Base-by-base conservation (phyloP, 1,140 invertebrate genomes). In the Drosophila hydei region DNA sequence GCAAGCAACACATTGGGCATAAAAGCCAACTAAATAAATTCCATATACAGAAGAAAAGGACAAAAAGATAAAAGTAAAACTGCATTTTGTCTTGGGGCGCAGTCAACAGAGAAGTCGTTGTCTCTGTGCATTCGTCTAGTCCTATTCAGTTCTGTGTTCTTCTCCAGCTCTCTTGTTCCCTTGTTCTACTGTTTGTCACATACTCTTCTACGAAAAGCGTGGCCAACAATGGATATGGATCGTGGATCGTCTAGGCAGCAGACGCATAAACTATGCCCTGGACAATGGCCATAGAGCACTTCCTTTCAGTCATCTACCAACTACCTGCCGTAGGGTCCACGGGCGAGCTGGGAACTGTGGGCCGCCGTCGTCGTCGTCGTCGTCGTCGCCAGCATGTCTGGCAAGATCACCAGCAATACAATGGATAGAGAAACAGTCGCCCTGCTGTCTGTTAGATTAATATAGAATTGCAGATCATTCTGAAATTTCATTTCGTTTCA, bases 391-490 rank as follows among this genome's bases (percentile, higher is more conserved):
- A 87, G 81, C 71, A 81, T 88, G 81, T 87, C 81, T 87, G 78
- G 70, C 75, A 70, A 78, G 81, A 87, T 87, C 81, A 81, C 75
- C 47, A 61, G 59, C 16, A 50, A 61, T 8, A 76, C 72, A 79
- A 79, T 79, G 62, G 72, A 19, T 25, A 62, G 40, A 62, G 21
- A 48, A 30, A 42, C n/a, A 58, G 75, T 72, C 73, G 48, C 73
- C 73, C 73, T 74, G 73, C 60, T 62, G 58, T 72, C 50, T 59
- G 65, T 60, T 87, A 87, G 81, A 87, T 87, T 87, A 87, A 83
- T 87, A 88, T 63, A 88, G 81, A 87, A 87, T 87, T 87, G 81
- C 81, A 81, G 81, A 87, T 88, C 81, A 87, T 87, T 87, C 81
- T 87, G 83, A 87, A 88, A 88, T 87, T 88, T 87, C 83, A 88